Percentiles rank a stretch among this genome's conserved stretches.
These are phyloP conservation scores for Phasia obesa DNA, from an alignment of 2,888 invertebrate species.

Conservation along the genomic window DNA sequence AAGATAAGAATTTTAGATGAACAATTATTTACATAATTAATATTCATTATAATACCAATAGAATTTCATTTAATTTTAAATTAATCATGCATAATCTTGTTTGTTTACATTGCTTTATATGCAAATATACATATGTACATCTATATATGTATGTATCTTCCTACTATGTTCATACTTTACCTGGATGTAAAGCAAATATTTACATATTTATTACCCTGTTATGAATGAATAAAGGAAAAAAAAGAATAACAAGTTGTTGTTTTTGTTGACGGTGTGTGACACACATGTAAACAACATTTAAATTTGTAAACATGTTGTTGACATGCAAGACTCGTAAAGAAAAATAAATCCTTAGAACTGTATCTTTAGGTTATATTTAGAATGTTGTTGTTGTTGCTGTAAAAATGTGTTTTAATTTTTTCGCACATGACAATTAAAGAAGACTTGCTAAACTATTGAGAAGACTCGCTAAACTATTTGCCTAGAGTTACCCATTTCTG, in stretches of 20 bases:
- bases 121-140: too few species aligned
- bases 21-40: too few species aligned
- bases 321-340: conserved; percentile 16
- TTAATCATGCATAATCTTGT: not conserved
- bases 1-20: too few species aligned
- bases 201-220: not conserved
- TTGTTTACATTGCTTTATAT: not conserved
- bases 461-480: not conserved
- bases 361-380: not conserved
- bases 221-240: not conserved
- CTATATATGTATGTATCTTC: not conserved
- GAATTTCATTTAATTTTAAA: too few species aligned
- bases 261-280: not conserved
- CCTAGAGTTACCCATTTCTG: not conserved
- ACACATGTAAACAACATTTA: conserved; percentile 22
- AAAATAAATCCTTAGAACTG: not conserved
- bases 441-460: not conserved
- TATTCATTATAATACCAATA: too few species aligned
- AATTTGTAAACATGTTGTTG: conserved; percentile 43
- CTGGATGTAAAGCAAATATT: not conserved
- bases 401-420: not conserved
- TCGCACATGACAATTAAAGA: not conserved
- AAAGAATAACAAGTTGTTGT: conserved; percentile 32
- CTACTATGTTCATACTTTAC: not conserved
- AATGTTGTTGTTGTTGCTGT: not conserved